Conservation (phyloP, 2,113 vertebrate species). For the Halichoerus grypus region DNA sequence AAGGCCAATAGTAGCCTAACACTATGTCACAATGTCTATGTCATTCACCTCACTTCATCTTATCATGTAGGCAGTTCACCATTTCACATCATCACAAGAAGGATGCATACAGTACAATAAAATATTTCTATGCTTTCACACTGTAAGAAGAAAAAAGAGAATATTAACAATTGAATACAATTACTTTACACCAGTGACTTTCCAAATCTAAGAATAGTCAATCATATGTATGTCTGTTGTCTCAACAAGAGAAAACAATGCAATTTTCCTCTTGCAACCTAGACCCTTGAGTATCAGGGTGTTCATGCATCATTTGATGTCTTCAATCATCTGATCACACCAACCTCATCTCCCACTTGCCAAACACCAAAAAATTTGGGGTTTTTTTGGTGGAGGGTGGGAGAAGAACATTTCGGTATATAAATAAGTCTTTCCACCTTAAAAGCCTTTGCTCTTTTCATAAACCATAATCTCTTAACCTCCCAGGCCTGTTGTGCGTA, state of each 20-base stretch:
- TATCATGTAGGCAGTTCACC: not conserved
- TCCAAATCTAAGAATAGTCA: not conserved
- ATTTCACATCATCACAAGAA: not conserved
- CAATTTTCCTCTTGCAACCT: not conserved
- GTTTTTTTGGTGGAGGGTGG: not conserved
- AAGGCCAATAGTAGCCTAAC: not conserved
- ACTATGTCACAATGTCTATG: not conserved
- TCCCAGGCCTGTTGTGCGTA: not conserved
- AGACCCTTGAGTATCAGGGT: not conserved
- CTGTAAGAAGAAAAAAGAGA: slow-evolving; percentile 41
- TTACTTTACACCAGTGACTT: not conserved
- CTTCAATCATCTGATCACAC: not conserved
- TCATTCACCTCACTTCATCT: not conserved
- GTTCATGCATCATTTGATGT: not conserved
- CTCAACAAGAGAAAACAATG: not conserved
- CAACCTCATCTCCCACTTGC: not conserved
- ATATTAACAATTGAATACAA: not conserved
- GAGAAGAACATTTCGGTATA: not conserved
- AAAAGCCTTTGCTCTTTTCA: not conserved
- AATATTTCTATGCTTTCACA: not conserved
- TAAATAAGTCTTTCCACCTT: not conserved
- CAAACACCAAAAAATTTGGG: not conserved
- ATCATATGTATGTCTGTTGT: not conserved
- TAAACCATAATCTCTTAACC: not conserved
- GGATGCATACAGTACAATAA: not conserved